These are phyloP conservation scores for Sebastiscus tertius DNA, from an alignment of 2,797 vertebrate genomes.

Conservation along the genomic window DNA sequence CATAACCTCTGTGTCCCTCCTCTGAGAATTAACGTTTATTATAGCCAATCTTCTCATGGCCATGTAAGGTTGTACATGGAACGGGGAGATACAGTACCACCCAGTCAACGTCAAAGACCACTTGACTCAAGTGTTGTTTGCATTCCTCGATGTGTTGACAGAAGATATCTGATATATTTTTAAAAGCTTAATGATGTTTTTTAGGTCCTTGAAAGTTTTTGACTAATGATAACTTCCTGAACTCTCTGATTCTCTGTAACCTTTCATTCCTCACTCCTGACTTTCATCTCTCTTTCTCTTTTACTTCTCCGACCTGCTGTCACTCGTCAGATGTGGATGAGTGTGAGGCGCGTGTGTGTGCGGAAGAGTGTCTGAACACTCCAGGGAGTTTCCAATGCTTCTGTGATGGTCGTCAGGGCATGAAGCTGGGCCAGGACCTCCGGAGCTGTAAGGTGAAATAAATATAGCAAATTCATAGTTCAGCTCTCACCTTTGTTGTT, in stretches of 20 bases:
- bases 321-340: conserved; percentile 90
- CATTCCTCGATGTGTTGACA: conserved; percentile 56
- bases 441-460: conserved; percentile 92
- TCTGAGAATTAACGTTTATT: conserved; percentile 53
- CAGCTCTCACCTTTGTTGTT: not conserved
- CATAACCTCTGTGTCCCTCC: conserved; percentile 49
- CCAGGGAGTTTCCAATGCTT: conserved; percentile 93
- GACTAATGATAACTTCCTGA: not conserved
- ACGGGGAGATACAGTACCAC: not conserved
- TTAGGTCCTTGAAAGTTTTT: conserved; percentile 17
- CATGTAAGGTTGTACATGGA: conserved; percentile 70
- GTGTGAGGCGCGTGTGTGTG: conserved; percentile 88
- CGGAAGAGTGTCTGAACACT: conserved; percentile 91
- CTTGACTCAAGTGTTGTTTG: conserved; percentile 68
- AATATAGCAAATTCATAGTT: conserved; percentile 13
- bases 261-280: not conserved
- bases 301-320: conserved; percentile 2
- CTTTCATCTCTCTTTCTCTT: not conserved
- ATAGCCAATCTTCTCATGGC: conserved; percentile 48
- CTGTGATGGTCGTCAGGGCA: conserved; percentile 92
- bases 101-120: conserved; percentile 30
- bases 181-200: conserved; percentile 20
- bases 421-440: conserved; percentile 89
- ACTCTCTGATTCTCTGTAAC: conserved; percentile 19
- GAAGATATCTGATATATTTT: not conserved